Percentiles rank a stretch among this genome's conserved stretches.
Evolutionary conservation across 2,797 vertebrate species (phyloP).

Genomic region (Tarsius wallacei): DNA sequence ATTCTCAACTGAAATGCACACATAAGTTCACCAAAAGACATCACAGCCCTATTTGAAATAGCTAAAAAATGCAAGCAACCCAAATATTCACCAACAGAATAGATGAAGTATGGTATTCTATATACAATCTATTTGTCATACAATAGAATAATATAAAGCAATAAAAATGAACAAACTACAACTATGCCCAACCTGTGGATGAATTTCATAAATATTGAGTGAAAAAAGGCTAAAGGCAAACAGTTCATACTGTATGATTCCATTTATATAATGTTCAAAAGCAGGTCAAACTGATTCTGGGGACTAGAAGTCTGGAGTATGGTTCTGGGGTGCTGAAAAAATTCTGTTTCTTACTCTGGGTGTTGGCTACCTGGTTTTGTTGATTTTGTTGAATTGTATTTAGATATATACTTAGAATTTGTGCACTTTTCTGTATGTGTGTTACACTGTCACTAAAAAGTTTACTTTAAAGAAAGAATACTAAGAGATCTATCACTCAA

Average conservation of each 20-base stretch:
- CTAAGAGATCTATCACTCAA: background rate
- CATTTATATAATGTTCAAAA: background rate
- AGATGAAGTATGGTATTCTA: background rate
- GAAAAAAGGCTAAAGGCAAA: background rate
- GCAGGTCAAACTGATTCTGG: constrained; percentile 3
- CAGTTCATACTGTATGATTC: background rate
- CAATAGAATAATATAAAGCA: background rate
- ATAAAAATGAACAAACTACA: background rate
- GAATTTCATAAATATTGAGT: background rate
- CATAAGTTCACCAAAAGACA: background rate
- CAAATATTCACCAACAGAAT: background rate
- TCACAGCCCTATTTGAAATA: background rate
- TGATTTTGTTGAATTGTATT: background rate
- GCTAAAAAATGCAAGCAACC: background rate
- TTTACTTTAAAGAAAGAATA: background rate
- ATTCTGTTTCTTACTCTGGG: constrained; percentile 17
- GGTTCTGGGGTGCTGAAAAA: background rate
- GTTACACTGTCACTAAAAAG: background rate
- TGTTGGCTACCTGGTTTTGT: constrained; percentile 5
- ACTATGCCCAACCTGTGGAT: background rate
- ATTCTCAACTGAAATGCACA: background rate
- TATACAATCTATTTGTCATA: background rate
- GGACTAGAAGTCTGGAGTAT: background rate
- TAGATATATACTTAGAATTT: background rate
- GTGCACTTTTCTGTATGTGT: background rate